A percentile compares a stretch with the other conserved stretches of the same genome.
Evolutionary conservation across 1,140 invertebrate species (phyloP).

Genomic region (Brachystomella parvula): DNA sequence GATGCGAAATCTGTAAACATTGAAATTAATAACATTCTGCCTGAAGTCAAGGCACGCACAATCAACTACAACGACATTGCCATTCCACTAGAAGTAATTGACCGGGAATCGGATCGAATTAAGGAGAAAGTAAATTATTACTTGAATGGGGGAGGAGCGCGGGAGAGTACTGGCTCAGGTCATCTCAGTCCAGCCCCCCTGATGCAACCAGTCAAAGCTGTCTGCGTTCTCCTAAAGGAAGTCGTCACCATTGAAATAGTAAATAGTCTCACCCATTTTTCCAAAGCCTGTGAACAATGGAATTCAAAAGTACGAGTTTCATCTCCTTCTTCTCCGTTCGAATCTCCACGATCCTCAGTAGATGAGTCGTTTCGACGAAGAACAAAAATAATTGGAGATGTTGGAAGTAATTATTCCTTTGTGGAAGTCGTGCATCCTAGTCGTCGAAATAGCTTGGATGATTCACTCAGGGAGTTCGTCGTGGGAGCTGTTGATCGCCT

Average conservation of each 20-base stretch:
- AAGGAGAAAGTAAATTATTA: constrained; percentile 55
- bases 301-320: constrained; percentile 23
- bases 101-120: constrained; percentile 55
- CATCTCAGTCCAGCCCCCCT: constrained; percentile 52
- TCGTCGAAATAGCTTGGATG: constrained; percentile 5
- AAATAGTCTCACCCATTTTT: constrained; percentile 61
- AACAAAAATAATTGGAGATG: constrained; percentile 28
- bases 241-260: constrained; percentile 78
- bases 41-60: constrained; percentile 59
- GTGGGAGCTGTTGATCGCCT: constrained; percentile 51
- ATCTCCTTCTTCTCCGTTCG: not conserved
- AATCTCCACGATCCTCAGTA: not conserved
- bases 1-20: constrained; percentile 62
- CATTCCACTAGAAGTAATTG: constrained; percentile 57
- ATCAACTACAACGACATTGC: constrained; percentile 68
- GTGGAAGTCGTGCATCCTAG: constrained; percentile 26
- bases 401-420: constrained; percentile 20
- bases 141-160: constrained; percentile 38
- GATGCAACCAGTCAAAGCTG: constrained; percentile 81
- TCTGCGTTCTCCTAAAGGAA: constrained; percentile 76
- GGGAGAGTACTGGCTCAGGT: constrained; percentile 24
- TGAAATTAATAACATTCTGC: constrained; percentile 63
- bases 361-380: constrained; percentile 18
- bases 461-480: constrained; percentile 20
- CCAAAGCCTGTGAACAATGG: constrained; percentile 50